Evolutionary conservation across 2,113 vertebrate species (phyloP).

Genomic region (Lipophrys pholis): DNA sequence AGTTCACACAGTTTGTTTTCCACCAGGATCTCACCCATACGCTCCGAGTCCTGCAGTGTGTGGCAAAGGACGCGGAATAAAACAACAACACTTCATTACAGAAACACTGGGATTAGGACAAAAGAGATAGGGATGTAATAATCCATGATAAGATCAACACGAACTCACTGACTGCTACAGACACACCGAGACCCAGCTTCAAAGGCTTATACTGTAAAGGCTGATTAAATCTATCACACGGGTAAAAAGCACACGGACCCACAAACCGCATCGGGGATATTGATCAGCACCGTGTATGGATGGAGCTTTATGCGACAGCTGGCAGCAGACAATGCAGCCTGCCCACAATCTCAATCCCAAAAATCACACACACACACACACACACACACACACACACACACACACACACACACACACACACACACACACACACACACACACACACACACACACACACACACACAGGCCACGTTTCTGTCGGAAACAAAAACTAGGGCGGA

Average conservation of each 20-base stretch:
- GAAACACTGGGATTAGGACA: not conserved
- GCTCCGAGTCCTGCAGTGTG: not conserved
- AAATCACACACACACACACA: slow-evolving; percentile 11
- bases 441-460: slow-evolving; percentile 18
- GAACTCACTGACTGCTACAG: not conserved
- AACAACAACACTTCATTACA: not conserved
- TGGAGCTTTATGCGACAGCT: slow-evolving; percentile 68
- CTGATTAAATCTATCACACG: slow-evolving; percentile 11
- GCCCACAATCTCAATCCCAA: slow-evolving; percentile 14
- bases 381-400: slow-evolving; percentile 6
- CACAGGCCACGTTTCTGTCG: slow-evolving; percentile 79
- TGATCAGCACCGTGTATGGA: slow-evolving; percentile 39
- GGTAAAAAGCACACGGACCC: slow-evolving; percentile 19
- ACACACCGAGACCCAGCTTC: not conserved
- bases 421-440: slow-evolving; percentile 8
- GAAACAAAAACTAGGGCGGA: slow-evolving; percentile 77
- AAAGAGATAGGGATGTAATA: slow-evolving; percentile 2
- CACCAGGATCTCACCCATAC: not conserved
- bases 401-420: slow-evolving; percentile 40
- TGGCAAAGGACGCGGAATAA: not conserved
- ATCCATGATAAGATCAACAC: slow-evolving; percentile 7
- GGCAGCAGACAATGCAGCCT: slow-evolving; percentile 69
- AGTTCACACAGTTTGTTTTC: not conserved
- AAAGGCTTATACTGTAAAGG: not conserved
- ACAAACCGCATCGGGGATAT: slow-evolving; percentile 40